These are phyloP conservation scores for Carposina sasakii DNA, from an alignment of 1,140 invertebrate genomes.

Conservation along the genomic window DNA sequence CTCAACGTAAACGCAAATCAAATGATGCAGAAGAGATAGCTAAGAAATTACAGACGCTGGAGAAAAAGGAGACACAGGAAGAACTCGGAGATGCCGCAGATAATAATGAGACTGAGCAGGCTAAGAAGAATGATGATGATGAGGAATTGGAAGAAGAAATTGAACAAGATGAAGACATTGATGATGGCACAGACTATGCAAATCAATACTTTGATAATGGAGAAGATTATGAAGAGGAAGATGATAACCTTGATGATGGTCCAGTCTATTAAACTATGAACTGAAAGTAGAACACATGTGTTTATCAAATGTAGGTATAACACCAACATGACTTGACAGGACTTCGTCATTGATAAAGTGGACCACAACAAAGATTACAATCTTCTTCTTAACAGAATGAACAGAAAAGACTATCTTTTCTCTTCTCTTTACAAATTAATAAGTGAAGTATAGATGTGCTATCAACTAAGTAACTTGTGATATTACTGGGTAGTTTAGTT, in stretches of 20 bases:
- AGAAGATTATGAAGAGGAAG: constrained; percentile 88
- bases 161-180: constrained; percentile 66
- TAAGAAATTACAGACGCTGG: constrained; percentile 60
- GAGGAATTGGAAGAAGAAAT: constrained; percentile 65
- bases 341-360: too few relatives aligned
- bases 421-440: too few relatives aligned
- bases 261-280: constrained; percentile 49
- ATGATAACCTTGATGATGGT: constrained; percentile 88
- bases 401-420: too few relatives aligned
- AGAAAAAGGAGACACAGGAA: constrained; percentile 58
- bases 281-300: background rate
- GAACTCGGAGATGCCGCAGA: constrained; percentile 31
- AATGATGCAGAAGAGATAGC: constrained; percentile 53
- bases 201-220: constrained; percentile 92
- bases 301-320: too few relatives aligned
- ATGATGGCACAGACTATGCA: constrained; percentile 77
- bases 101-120: constrained; percentile 41
- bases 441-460: too few relatives aligned
- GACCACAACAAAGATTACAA: too few relatives aligned
- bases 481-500: too few relatives aligned
- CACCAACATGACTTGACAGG: too few relatives aligned
- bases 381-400: too few relatives aligned
- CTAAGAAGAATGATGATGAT: constrained; percentile 55
- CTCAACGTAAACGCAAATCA: constrained; percentile 52
- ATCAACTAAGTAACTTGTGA: too few relatives aligned